These are phyloP conservation scores for Melanargia galathea DNA, from an alignment of 2,888 invertebrate genomes.

Conservation along the genomic window DNA sequence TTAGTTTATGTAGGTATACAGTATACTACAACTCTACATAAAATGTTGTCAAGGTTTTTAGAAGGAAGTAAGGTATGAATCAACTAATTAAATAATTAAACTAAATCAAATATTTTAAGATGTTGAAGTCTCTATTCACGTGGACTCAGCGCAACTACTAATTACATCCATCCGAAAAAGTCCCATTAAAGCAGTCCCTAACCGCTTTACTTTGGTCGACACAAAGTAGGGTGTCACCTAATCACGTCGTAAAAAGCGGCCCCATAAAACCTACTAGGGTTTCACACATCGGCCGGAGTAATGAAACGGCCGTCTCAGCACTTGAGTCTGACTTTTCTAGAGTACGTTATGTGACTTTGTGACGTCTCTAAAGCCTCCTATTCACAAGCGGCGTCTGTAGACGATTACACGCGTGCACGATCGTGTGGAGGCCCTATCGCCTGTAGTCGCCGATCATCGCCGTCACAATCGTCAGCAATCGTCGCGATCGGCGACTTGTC, in stretches of 20 bases:
- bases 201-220: slow-evolving; percentile 19
- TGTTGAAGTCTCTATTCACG: slow-evolving; percentile 1
- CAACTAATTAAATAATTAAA: no score
- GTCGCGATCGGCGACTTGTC: no score
- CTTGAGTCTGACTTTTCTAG: slow-evolving; percentile 9
- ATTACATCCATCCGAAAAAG: slow-evolving; percentile 24
- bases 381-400: no score
- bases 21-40: no score
- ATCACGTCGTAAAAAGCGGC: slow-evolving; percentile 35
- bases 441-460: no score
- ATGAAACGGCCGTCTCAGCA: slow-evolving; percentile 24
- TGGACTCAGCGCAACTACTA: slow-evolving; percentile 10
- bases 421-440: no score
- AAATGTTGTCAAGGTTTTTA: no score
- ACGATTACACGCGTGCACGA: no score
- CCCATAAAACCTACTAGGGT: slow-evolving; percentile 33
- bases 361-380: slow-evolving; percentile 35
- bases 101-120: not conserved
- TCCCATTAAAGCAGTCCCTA: slow-evolving; percentile 25
- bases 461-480: no score
- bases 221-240: slow-evolving; percentile 37
- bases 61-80: no score
- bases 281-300: slow-evolving; percentile 31
- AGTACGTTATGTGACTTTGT: slow-evolving; percentile 19
- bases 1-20: no score